Evolutionary conservation across 1,140 invertebrate genomes (phyloP).

Genomic region (Aphis gossypii): DNA sequence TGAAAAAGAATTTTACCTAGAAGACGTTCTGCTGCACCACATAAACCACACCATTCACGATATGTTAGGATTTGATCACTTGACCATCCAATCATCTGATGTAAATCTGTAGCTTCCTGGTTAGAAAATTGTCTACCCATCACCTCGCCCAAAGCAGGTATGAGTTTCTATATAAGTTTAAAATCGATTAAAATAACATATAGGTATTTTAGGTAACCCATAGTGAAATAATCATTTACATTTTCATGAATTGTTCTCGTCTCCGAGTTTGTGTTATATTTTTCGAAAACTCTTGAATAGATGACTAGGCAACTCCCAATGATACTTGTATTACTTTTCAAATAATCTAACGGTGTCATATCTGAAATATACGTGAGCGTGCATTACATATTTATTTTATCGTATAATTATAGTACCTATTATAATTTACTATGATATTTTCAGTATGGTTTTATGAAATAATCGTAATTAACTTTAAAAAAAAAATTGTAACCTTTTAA

Average conservation of each 20-base stretch:
- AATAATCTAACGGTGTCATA: slow-evolving; percentile 71
- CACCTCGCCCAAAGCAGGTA: slow-evolving; percentile 69
- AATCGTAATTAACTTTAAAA: background rate
- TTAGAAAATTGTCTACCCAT: slow-evolving; percentile 69
- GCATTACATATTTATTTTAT: background rate
- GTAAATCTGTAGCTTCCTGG: slow-evolving; percentile 66
- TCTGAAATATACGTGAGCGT: slow-evolving; percentile 62
- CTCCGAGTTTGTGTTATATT: slow-evolving; percentile 62
- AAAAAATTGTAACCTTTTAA: slow-evolving; percentile 66
- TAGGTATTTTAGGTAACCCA: background rate
- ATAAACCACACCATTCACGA: slow-evolving; percentile 74
- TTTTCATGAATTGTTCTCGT: slow-evolving; percentile 63
- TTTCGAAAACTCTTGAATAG: slow-evolving; percentile 69
- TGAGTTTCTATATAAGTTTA: slow-evolving; percentile 64
- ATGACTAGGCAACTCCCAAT: slow-evolving; percentile 72
- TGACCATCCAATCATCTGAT: slow-evolving; percentile 66
- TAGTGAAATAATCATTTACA: slow-evolving; percentile 57
- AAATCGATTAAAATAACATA: background rate
- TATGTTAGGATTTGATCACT: slow-evolving; percentile 68
- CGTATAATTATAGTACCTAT: background rate
- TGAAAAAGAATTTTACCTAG: slow-evolving; percentile 63
- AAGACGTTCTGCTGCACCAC: slow-evolving; percentile 72
- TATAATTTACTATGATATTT: too few relatives aligned
- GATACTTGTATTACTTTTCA: slow-evolving; percentile 69
- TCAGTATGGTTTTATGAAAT: too few relatives aligned